Evolutionary conservation across 2,888 invertebrate genomes (phyloP), one percentile per base, ranked within the genome.

Genomic region (Tanytarsus gracilentus): DNA sequence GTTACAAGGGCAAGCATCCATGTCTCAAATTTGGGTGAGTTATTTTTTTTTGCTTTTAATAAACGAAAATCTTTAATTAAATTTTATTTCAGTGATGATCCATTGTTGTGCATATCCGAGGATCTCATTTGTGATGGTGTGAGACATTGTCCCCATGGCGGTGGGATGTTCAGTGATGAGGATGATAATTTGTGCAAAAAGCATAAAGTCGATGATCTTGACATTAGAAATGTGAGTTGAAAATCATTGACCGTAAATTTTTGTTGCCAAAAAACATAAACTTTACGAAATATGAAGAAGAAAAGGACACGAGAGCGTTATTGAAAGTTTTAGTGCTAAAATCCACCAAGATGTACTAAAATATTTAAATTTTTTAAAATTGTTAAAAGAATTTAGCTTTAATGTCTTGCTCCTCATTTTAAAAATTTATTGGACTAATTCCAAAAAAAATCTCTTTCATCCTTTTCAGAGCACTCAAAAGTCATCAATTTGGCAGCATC

Each of bases 61-160:
- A 9, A 60, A 27, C 18, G 18, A 39, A 5, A 52, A 27, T n/a
- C 18, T 33, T 33, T 7, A 36, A 14, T 36, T 36, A 3, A 6
- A 3, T 33, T 33, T 36, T 36, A 14, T 14, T 23, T 23, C 33
- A 72, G 72, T 0, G 67, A 68, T 61, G 72, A 72, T 61, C 69
- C 71, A 29, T 65, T 74, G 63, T 74, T 84, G 48, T 85, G 85
- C 71, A 78, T 85, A 60, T 81, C 84, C 1, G 79, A 80, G 53
- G 79, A 80, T 66, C 72, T 84, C 63, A 77, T 81, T 16, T 85
- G 85, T 69, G 84, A 85, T 65, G 83, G 83, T 8, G 77, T 82
- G 21, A 74, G 77, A 1, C 82, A 85, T 68, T 85, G 85, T 64
- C 83, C 84, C 0, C 79, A 79, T 1, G 82, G 81, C 4, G 81